Percentiles rank a stretch among this genome's conserved stretches.
Evolutionary conservation across 2,888 invertebrate genomes (phyloP).

Genomic region (Stenchaetothrips biformis): DNA sequence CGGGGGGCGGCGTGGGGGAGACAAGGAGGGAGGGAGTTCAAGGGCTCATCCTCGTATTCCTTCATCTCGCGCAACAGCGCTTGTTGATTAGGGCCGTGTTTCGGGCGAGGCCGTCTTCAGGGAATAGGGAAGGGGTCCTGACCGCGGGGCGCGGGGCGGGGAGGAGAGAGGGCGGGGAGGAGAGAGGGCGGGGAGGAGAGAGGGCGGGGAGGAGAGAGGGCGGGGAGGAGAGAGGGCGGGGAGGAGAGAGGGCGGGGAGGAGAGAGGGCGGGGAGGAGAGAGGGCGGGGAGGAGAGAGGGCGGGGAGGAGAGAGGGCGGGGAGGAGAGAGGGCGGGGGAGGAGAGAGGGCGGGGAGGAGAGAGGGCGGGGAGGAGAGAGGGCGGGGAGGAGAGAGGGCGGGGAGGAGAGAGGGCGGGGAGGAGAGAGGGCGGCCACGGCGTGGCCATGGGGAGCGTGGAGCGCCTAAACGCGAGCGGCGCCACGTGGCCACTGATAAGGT

Average conservation of each 20-base stretch:
- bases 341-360: background rate
- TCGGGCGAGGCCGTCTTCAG: background rate
- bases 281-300: background rate
- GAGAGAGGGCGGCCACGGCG: background rate
- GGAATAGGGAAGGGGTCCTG: background rate
- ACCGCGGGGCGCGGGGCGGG: background rate
- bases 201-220: background rate
- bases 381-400: background rate
- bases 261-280: background rate
- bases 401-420: background rate
- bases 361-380: background rate
- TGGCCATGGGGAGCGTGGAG: background rate
- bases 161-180: background rate
- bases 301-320: background rate
- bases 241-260: background rate
- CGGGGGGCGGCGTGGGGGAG: too few relatives aligned
- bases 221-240: background rate
- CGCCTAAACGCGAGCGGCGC: background rate
- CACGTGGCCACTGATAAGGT: background rate
- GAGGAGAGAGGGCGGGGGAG: background rate
- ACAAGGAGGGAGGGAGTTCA: background rate
- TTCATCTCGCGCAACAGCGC: background rate
- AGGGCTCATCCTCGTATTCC: background rate
- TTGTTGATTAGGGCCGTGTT: slow-evolving; percentile 11
- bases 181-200: background rate